These are phyloP conservation scores for Centrocercus urophasianus DNA, from an alignment of 2,113 vertebrate genomes.

Conservation along the genomic window DNA sequence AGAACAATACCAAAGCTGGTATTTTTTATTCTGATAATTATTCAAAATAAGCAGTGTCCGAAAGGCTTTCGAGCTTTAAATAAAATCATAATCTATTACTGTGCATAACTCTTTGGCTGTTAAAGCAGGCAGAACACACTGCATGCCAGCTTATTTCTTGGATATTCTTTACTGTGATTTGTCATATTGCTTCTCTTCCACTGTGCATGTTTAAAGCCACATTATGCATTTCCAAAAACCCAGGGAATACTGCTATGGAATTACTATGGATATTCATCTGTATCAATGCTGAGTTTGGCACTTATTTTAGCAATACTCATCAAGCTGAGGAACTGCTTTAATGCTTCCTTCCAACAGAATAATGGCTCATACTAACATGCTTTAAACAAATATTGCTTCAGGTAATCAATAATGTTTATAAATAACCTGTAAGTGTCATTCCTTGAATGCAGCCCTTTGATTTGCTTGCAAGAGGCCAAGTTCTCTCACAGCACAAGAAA, in stretches of 20 bases:
- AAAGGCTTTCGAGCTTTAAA: background rate
- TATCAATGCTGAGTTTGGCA: background rate
- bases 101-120: background rate
- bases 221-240: background rate
- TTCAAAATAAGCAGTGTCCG: background rate
- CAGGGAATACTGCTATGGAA: background rate
- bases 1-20: background rate
- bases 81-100: constrained; percentile 3
- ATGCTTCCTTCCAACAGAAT: background rate
- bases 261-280: background rate
- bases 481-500: background rate
- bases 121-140: background rate
- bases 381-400: background rate
- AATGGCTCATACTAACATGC: background rate
- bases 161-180: background rate
- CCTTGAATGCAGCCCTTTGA: background rate
- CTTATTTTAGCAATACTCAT: background rate
- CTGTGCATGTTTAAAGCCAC: background rate
- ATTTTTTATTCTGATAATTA: background rate
- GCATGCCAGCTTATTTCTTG: background rate
- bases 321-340: background rate
- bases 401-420: background rate
- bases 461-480: background rate
- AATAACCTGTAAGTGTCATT: background rate
- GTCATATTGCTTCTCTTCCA: constrained; percentile 5